Evolutionary conservation across 1,140 invertebrate genomes (phyloP), one percentile per base, ranked within the genome.

Genomic region (Littorina saxatilis): DNA sequence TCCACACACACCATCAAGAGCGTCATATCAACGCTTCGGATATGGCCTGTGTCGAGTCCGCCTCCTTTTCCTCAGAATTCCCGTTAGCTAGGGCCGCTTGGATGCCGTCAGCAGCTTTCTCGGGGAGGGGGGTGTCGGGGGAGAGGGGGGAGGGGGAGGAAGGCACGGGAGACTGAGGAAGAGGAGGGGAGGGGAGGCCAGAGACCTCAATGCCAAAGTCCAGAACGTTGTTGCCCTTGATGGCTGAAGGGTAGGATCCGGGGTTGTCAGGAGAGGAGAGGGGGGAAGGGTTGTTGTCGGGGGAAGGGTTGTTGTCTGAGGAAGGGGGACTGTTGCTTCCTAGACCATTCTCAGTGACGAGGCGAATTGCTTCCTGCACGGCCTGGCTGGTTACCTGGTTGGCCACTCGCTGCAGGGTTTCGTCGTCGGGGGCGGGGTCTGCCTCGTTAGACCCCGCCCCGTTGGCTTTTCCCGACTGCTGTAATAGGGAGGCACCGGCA

Each of bases 361-460:
- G 73, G n/a, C 82, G 81, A 20, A 85, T 83, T 50, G 84, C 84
- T 13, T 85, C 82, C 70, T 85, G 81, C n/a, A 85, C 84, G 39
- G 82, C 84, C 72, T 82, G 79, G 40, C 50, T 68, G 29, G 84
- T 85, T 20, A 85, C 82, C 40, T 83, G 74, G 52, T 50, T 79
- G n/a, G 84, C 84, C 29, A 83, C 80, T 3, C 79, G 75, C 47
- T 85, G 80, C n/a, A 85, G 47, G 29, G 68, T 77, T 20, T 79
- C 75, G 23, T 85, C 84, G 15, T 82, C 74, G 39, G 29, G 39
- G 17, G 74, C 55, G 20, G 35, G 39, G n/a, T 50, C 47, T n/a
- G 40, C n/a, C 7, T 50, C 50, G 0, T 20, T 32, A 0, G n/a
- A 15, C n/a, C 39, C 58, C 79, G 50, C 66, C 61, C 32, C 32